These are phyloP conservation scores for Plectus sambesii DNA, from an alignment of 1,140 invertebrate species.

Conservation along the genomic window DNA sequence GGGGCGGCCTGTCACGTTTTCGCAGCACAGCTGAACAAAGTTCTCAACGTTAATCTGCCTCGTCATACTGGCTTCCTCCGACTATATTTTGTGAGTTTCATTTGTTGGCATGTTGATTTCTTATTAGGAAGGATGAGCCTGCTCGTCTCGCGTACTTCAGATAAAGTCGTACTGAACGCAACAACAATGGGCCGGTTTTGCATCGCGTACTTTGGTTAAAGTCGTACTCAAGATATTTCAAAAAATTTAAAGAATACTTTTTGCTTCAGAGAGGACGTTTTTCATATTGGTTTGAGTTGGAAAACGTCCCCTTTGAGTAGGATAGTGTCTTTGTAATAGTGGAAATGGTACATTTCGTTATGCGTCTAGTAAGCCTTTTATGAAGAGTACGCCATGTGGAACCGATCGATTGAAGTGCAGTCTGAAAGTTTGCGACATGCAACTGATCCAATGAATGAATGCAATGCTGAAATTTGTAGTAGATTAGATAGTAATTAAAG, in stretches of 20 bases:
- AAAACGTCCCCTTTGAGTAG: too few species aligned
- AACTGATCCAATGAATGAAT: too few species aligned
- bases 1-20: constrained; percentile 38
- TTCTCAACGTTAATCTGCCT: constrained; percentile 33
- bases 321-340: too few species aligned
- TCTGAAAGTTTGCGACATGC: neutral
- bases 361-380: too few species aligned
- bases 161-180: constrained; percentile 8
- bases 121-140: constrained; percentile 12
- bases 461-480: too few species aligned
- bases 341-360: too few species aligned
- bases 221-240: constrained; percentile 4
- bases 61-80: constrained; percentile 25
- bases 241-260: constrained; percentile 3
- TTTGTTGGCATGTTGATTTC: constrained; percentile 11
- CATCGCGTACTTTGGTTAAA: constrained; percentile 5
- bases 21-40: constrained; percentile 34
- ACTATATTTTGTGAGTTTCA: constrained; percentile 23
- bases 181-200: too few species aligned
- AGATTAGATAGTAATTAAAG: constrained; percentile 9
- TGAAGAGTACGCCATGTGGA: too few species aligned
- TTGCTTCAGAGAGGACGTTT: too few species aligned
- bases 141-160: constrained; percentile 11
- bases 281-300: too few species aligned
- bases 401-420: too few species aligned